Percentiles rank a stretch among this genome's conserved stretches.
Evolutionary conservation across 2,888 invertebrate species (phyloP).

Genomic region (Homarus gammarus): DNA sequence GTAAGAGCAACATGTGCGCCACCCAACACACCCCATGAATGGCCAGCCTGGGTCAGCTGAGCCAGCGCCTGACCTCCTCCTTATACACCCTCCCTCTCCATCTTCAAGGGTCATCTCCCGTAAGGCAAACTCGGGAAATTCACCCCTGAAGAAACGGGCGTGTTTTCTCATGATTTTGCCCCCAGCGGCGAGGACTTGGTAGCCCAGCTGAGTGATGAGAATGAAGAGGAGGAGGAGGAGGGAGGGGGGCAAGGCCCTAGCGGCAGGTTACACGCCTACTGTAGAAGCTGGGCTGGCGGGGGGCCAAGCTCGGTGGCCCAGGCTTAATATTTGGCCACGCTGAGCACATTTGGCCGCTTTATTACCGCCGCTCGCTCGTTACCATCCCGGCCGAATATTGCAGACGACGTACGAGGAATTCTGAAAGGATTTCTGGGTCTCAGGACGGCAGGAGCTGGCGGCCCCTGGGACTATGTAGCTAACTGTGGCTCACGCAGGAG

Average conservation of each 20-base stretch:
- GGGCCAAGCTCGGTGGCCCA: constrained; percentile 62
- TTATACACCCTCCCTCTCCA: no score
- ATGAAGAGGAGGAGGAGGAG: background rate
- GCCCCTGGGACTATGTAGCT: constrained; percentile 58
- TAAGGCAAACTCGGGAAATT: background rate
- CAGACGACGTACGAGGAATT: constrained; percentile 67
- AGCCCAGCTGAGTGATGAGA: background rate
- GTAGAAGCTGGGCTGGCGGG: constrained; percentile 53
- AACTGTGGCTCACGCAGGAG: constrained; percentile 42
- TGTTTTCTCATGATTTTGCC: background rate
- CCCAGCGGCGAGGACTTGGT: no score
- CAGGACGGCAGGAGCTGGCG: constrained; percentile 41
- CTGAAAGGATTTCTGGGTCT: constrained; percentile 68
- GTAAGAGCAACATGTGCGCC: constrained; percentile 14
- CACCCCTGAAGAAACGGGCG: background rate
- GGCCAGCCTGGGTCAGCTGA: no score
- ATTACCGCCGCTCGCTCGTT: constrained; percentile 67
- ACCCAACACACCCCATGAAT: no score
- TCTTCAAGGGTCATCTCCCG: no score
- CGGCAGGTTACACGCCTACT: constrained; percentile 16
- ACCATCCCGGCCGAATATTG: constrained; percentile 66
- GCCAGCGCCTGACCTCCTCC: no score
- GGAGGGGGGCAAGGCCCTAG: background rate
- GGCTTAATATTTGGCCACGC: constrained; percentile 72
- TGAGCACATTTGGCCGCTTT: constrained; percentile 69